Conservation (phyloP, 37 sponge, comb jelly and placozoan species). For the Oopsacas minuta region DNA sequence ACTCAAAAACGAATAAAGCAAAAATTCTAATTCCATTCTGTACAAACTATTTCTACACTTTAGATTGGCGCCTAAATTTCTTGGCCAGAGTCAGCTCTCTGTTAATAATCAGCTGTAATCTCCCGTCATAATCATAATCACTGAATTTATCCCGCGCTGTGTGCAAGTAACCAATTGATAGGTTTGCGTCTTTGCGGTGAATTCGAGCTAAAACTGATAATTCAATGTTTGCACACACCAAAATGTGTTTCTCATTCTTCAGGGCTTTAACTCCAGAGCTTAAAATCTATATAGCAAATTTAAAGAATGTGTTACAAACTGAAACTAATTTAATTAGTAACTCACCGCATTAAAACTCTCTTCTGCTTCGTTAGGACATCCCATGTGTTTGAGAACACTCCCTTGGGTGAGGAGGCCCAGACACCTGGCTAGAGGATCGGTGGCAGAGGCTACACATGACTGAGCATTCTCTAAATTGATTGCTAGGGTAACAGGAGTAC, state of each 20-base stretch:
- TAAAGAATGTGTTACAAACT: neutral
- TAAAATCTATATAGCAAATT: neutral
- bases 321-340: no score
- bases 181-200: neutral
- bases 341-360: neutral
- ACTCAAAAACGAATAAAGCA: neutral
- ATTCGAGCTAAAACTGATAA: slow-evolving; percentile 27
- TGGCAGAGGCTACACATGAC: neutral
- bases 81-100: neutral
- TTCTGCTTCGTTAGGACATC: neutral
- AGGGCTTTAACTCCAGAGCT: neutral
- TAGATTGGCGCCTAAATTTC: neutral
- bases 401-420: neutral
- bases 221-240: slow-evolving; percentile 59
- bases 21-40: neutral
- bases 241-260: slow-evolving; percentile 67
- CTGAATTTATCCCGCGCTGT: neutral
- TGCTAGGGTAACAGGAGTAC: neutral
- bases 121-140: neutral
- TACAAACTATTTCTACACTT: neutral
- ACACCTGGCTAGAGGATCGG: neutral
- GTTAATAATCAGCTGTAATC: neutral
- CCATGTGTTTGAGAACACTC: neutral
- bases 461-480: neutral
- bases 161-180: neutral